phyloP scores from a whole-genome alignment of 2,113 vertebrate genomes.

The Eudyptes chrysolophus region DNA sequence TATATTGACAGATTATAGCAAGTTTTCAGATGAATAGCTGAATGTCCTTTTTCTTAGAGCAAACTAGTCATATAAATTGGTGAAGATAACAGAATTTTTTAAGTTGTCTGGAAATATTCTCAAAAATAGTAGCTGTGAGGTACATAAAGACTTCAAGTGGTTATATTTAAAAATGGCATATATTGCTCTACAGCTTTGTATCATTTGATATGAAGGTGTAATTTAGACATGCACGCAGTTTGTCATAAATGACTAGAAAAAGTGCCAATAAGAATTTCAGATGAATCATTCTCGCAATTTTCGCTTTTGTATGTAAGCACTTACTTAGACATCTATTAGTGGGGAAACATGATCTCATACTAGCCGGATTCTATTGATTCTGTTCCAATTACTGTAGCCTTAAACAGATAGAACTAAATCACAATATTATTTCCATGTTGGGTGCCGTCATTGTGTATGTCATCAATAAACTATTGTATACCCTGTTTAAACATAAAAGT shows the following conservation, averaged over 20 bases:
- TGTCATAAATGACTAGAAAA: neutral
- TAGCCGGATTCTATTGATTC: neutral
- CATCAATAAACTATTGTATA: neutral
- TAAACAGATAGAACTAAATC: neutral
- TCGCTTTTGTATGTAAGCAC: neutral
- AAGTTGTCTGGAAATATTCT: neutral
- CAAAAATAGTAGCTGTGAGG: neutral
- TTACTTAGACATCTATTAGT: neutral
- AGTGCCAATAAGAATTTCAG: neutral
- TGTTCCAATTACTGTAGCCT: neutral
- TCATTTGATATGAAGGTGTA: neutral
- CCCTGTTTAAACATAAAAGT: neutral
- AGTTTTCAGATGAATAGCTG: slow-evolving; percentile 21
- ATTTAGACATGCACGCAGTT: neutral
- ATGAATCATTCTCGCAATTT: neutral
- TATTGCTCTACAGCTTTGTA: neutral
- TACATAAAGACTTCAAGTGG: neutral
- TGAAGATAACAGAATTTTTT: neutral
- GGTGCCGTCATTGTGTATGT: neutral
- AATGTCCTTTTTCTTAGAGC: neutral
- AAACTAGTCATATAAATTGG: neutral
- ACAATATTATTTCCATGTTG: neutral
- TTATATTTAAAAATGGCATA: neutral
- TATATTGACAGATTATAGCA: slow-evolving; percentile 18
- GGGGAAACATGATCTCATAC: neutral